Conservation (phyloP, 2,888 invertebrate genomes). For the Apocheima hispidaria region DNA sequence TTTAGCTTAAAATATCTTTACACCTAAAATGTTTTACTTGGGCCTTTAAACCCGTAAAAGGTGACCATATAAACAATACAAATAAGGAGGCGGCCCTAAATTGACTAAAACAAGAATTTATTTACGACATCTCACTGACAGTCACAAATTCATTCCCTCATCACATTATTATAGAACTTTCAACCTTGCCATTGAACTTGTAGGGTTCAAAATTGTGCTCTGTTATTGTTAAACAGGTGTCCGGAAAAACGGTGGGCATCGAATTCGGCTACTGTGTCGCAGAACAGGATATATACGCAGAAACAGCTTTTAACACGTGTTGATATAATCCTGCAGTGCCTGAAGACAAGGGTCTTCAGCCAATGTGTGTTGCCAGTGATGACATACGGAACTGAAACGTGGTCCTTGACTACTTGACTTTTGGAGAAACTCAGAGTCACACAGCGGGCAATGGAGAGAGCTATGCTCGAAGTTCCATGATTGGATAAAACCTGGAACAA, state of each 20-base stretch:
- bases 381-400: no score
- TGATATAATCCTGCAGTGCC: no score
- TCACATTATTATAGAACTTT: conserved; percentile 11
- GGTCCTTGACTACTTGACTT: no score
- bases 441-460: no score
- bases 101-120: conserved; percentile 45
- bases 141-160: conserved; percentile 40
- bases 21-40: conserved; percentile 28
- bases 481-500: no score
- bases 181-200: neutral
- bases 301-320: no score
- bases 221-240: conserved; percentile 34
- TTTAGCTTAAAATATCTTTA: neutral
- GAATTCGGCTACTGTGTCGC: conserved; percentile 37
- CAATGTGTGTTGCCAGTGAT: no score
- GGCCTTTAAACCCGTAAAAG: conserved; percentile 38
- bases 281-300: neutral
- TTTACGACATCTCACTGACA: conserved; percentile 40
- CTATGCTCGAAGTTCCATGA: no score
- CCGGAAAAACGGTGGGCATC: conserved; percentile 42
- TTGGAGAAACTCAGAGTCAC: no score
- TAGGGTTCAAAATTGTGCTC: conserved; percentile 14
- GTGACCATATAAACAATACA: conserved; percentile 44
- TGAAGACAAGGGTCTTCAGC: no score
- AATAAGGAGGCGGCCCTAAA: conserved; percentile 37